Conservation (phyloP, 2,888 invertebrate species). For the Pteria penguin region DNA sequence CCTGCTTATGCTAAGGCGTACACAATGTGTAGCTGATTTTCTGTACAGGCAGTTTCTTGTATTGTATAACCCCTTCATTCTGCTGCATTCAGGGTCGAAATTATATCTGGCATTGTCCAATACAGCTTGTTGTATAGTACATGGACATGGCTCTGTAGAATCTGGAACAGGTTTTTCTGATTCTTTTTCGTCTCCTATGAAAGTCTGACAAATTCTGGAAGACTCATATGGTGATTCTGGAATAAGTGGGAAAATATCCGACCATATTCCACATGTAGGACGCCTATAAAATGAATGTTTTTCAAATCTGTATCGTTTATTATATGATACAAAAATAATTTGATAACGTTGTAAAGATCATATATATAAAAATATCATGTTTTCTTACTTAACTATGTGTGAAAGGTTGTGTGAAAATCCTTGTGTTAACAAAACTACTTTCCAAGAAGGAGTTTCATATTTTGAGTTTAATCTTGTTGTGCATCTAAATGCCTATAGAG, state of each 20-base stretch:
- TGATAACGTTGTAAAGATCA: no score
- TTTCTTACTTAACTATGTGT: no score
- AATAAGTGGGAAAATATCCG: constrained; percentile 35
- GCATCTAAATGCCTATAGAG: no score
- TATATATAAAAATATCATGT: no score
- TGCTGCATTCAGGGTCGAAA: constrained; percentile 23
- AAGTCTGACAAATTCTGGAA: background rate
- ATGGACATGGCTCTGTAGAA: constrained; percentile 24
- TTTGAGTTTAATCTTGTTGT: no score
- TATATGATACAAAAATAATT: background rate
- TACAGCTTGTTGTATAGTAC: constrained; percentile 10
- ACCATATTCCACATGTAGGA: constrained; percentile 21
- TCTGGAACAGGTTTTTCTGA: background rate
- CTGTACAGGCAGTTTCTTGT: constrained; percentile 1
- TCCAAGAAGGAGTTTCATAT: no score
- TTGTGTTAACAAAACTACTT: no score
- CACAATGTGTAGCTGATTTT: constrained; percentile 17
- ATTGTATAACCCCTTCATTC: background rate
- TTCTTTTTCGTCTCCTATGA: background rate
- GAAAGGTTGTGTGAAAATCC: no score
- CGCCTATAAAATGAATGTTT: background rate
- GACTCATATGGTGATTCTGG: background rate
- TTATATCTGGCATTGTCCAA: constrained; percentile 21
- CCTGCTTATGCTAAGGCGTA: no score
- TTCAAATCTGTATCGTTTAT: background rate